Conservation (phyloP, 2,888 invertebrate genomes). For the Arctia plantaginis region DNA sequence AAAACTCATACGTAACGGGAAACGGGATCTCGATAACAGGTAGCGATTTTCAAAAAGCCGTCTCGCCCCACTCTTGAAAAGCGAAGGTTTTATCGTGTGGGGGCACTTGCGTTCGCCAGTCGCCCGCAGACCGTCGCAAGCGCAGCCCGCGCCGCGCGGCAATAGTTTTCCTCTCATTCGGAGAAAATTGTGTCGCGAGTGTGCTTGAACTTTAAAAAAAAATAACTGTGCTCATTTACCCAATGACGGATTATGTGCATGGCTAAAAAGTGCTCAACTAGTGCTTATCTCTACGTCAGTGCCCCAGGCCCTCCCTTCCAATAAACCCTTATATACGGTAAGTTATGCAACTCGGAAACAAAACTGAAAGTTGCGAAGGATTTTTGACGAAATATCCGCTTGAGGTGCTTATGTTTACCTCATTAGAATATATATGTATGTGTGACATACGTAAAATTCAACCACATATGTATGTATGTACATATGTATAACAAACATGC, state of each 20-base stretch:
- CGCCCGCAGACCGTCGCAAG: constrained; percentile 75
- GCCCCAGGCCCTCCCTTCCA: constrained; percentile 74
- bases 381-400: constrained; percentile 58
- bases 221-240: constrained; percentile 50
- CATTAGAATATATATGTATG: constrained; percentile 54
- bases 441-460: constrained; percentile 32
- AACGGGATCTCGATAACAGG: constrained; percentile 42
- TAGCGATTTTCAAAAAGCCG: constrained; percentile 62
- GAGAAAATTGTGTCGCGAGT: constrained; percentile 84
- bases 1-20: constrained; percentile 46
- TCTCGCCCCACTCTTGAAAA: constrained; percentile 74
- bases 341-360: constrained; percentile 66
- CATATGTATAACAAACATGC: constrained; percentile 28
- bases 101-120: constrained; percentile 69
- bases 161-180: constrained; percentile 74
- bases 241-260: constrained; percentile 83
- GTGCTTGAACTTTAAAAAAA: constrained; percentile 47
- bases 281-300: constrained; percentile 74
- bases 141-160: constrained; percentile 79
- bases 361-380: constrained; percentile 69
- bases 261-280: constrained; percentile 75
- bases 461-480: constrained; percentile 21
- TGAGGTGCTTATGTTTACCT: constrained; percentile 63
- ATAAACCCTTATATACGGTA: constrained; percentile 55
- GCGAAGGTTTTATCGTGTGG: constrained; percentile 80